Base-by-base conservation (phyloP, 2,113 vertebrate genomes). In the Neodon shergylaensis region DNA sequence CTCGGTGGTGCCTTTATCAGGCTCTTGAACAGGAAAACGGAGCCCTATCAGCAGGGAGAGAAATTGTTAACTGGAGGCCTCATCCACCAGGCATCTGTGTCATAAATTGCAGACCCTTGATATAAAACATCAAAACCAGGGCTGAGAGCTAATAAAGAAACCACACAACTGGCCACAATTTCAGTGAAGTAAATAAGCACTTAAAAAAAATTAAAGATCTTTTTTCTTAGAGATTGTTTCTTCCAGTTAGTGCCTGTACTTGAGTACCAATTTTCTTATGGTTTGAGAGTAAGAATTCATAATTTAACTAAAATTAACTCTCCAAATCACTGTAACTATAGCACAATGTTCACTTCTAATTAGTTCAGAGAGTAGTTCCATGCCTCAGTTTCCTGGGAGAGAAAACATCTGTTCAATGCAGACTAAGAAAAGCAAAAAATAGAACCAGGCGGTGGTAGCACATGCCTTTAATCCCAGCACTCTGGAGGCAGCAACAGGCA, bases 241-340 rank as follows among this genome's bases (percentile, higher is more conserved):
- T 49, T 79, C 5, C 6, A 49, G 31, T 28, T 21, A 39, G 28
- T 63, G 61, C n/a, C 61, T 85, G 86, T 31, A 85, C 22, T 91
- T 74, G 47, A 91, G 26, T 78, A 82, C 21, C 66, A 95, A 93
- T 92, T 61, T 47, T 47, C 84, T 91, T 89, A 73, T 58, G 66
- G 88, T 95, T 95, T 95, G 39, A 87, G 66, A 92, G 47, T 88
- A 90, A 84, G 33, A 83, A 90, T 94, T 52, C 39, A 49, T 73
- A 88, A 95, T 94, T 96, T 95, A 95, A 96, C 86, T 94, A 78
- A 96, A 94, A 82, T 91, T 63, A 84, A 77, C 47, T 88, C 54
- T 42, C 16, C 4, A 88, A 86, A 42, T 87, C 63, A 93, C n/a
- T 92, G 33, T 90, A 87, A 92, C 83, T 93, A 44, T 86, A 94